These are phyloP conservation scores for Blastobasis lacticolella DNA, from an alignment of 2,888 invertebrate genomes.

Conservation along the genomic window DNA sequence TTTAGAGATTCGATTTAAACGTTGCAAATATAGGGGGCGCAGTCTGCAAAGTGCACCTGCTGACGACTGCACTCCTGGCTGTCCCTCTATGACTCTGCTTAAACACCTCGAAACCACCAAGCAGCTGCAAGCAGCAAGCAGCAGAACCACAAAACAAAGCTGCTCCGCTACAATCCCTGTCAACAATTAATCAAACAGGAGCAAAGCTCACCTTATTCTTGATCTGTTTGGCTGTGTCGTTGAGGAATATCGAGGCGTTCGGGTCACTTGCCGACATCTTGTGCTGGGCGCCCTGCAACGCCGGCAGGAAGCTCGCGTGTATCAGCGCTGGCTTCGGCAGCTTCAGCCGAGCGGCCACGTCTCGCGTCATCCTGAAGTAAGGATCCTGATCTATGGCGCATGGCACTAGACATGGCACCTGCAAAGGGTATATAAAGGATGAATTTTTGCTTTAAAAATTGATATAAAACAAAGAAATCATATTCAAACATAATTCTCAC, in stretches of 20 bases:
- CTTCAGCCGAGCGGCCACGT: slow-evolving; percentile 95
- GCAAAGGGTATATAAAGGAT: slow-evolving; percentile 7
- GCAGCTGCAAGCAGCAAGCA: no score
- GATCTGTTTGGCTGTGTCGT: slow-evolving; percentile 94
- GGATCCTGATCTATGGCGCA: slow-evolving; percentile 99
- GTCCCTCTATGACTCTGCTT: no score
- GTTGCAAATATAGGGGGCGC: no score
- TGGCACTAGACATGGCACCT: slow-evolving; percentile 83
- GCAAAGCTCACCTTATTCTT: slow-evolving; percentile 86
- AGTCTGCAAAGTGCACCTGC: no score
- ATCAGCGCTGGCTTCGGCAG: slow-evolving; percentile 90
- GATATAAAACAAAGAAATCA: background rate
- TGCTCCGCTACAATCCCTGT: no score
- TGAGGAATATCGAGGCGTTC: slow-evolving; percentile 95
- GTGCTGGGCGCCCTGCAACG: slow-evolving; percentile 95
- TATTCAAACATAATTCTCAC: no score
- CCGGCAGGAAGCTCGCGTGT: slow-evolving; percentile 93
- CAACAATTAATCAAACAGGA: no score
- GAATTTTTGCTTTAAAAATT: no score
- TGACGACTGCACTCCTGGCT: no score
- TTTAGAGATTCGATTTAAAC: no score
- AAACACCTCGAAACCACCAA: no score
- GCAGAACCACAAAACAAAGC: no score
- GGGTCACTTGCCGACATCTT: slow-evolving; percentile 99
- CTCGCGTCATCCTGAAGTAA: slow-evolving; percentile 98